Percentiles rank a stretch among this genome's conserved stretches.
phyloP scores from a whole-genome alignment of 2,888 invertebrate species.

The Callyntrura sp. region DNA sequence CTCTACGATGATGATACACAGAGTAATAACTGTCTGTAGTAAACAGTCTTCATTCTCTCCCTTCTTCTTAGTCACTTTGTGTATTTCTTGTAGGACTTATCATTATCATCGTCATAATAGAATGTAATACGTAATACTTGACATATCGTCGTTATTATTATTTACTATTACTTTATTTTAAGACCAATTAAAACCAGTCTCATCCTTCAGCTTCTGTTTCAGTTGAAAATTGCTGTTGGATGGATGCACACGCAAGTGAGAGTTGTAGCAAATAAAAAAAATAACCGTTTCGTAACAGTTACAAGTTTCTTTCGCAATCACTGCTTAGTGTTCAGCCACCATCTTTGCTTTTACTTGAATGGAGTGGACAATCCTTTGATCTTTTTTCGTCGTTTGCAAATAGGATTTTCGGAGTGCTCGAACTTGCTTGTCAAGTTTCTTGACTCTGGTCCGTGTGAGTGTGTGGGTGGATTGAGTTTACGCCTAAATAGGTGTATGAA shows the following conservation, averaged over 20 bases:
- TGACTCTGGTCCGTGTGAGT: slow-evolving; percentile 26
- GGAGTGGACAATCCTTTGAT: slow-evolving; percentile 26
- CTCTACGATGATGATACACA: neutral
- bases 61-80: slow-evolving; percentile 4
- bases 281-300: slow-evolving; percentile 6
- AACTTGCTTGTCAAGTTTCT: slow-evolving; percentile 49
- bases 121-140: slow-evolving; percentile 49
- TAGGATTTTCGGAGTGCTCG: neutral
- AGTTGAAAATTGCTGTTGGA: slow-evolving; percentile 69
- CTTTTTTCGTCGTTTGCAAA: neutral
- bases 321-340: slow-evolving; percentile 7
- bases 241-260: slow-evolving; percentile 29
- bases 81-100: neutral
- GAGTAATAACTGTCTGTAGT: neutral
- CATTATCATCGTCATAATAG: neutral
- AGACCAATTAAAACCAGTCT: slow-evolving; percentile 74
- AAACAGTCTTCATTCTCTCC: slow-evolving; percentile 28
- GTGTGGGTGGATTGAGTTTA: neutral
- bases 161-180: slow-evolving; percentile 55
- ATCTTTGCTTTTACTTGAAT: slow-evolving; percentile 27
- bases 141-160: neutral
- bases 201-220: slow-evolving; percentile 69
- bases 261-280: slow-evolving; percentile 17
- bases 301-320: slow-evolving; percentile 4
- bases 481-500: slow-evolving; percentile 7